Evolutionary conservation across 2,888 invertebrate species (phyloP).

Genomic region (Anorthoa munda): DNA sequence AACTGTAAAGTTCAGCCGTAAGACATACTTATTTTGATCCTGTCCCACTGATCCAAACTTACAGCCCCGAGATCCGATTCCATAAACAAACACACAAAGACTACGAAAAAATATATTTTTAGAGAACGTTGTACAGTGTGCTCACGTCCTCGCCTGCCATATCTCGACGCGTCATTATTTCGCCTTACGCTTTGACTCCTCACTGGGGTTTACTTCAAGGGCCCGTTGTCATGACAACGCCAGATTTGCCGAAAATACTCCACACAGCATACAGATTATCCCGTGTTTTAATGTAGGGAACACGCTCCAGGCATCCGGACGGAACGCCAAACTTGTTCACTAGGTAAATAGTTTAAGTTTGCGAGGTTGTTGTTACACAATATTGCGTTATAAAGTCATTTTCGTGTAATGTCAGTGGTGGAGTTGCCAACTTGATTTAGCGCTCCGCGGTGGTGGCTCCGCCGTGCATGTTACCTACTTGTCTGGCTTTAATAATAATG

Average conservation of each 20-base stretch:
- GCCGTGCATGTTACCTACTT: constrained; percentile 27
- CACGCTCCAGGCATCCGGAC: constrained; percentile 78
- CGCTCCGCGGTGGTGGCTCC: constrained; percentile 54
- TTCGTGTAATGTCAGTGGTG: constrained; percentile 75
- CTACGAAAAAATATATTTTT: constrained; percentile 51
- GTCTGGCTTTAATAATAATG: background rate
- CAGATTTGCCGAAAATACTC: constrained; percentile 85
- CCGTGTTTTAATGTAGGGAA: constrained; percentile 71
- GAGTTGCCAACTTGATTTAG: constrained; percentile 78
- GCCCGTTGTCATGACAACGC: constrained; percentile 82
- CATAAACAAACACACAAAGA: constrained; percentile 65
- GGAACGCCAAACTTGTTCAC: constrained; percentile 84
- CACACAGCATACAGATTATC: constrained; percentile 81
- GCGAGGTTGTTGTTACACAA: constrained; percentile 71
- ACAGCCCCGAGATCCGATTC: constrained; percentile 57
- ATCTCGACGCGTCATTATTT: constrained; percentile 87
- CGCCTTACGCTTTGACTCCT: constrained; percentile 81
- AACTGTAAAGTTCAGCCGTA: background rate
- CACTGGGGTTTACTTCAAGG: constrained; percentile 77
- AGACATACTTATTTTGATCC: constrained; percentile 35
- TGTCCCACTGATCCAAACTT: constrained; percentile 52
- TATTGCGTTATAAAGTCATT: constrained; percentile 83
- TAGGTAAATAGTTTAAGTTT: constrained; percentile 87
- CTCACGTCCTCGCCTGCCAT: constrained; percentile 75
- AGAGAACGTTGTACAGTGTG: constrained; percentile 56